A percentile compares a stretch with the other conserved stretches of the same genome.
phyloP scores from a whole-genome alignment of 2,113 vertebrate genomes.

The Capra hircus region DNA sequence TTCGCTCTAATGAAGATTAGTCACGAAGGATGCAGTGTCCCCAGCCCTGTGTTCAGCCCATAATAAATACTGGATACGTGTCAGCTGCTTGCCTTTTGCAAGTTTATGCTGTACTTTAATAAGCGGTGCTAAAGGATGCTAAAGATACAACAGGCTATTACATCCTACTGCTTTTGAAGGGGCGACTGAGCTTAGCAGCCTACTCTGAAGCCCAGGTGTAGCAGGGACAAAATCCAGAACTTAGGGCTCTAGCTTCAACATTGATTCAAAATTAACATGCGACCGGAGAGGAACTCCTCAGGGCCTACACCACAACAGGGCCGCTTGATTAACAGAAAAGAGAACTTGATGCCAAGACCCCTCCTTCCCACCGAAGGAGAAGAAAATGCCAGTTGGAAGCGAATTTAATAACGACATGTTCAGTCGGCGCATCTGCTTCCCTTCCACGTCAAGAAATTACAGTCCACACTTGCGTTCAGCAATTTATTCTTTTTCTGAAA shows the following conservation, averaged over 20 bases:
- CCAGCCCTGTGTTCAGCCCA: neutral
- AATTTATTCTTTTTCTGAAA: conserved; percentile 62
- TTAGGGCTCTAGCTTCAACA: neutral
- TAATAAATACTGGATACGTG: neutral
- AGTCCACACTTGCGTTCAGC: conserved; percentile 55
- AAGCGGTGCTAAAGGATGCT: neutral
- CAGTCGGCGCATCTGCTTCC: conserved; percentile 61
- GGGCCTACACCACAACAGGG: neutral
- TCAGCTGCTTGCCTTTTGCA: neutral
- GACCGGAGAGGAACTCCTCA: neutral
- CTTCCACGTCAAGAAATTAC: conserved; percentile 65
- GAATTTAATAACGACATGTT: conserved; percentile 56
- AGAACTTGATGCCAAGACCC: conserved; percentile 21
- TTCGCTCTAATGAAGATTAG: neutral
- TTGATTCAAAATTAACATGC: conserved; percentile 17
- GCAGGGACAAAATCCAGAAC: neutral
- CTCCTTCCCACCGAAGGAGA: conserved; percentile 40
- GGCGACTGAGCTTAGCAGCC: neutral
- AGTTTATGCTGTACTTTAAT: neutral
- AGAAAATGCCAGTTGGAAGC: conserved; percentile 54
- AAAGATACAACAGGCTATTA: neutral
- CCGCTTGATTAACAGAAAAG: neutral
- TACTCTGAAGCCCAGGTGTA: conserved; percentile 11
- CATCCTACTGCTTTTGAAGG: neutral
- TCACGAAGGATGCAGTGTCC: neutral